A percentile compares a stretch with the other conserved stretches of the same genome.
Evolutionary conservation across 1,140 invertebrate genomes (phyloP).

Genomic region (Eriocheir sinensis): DNA sequence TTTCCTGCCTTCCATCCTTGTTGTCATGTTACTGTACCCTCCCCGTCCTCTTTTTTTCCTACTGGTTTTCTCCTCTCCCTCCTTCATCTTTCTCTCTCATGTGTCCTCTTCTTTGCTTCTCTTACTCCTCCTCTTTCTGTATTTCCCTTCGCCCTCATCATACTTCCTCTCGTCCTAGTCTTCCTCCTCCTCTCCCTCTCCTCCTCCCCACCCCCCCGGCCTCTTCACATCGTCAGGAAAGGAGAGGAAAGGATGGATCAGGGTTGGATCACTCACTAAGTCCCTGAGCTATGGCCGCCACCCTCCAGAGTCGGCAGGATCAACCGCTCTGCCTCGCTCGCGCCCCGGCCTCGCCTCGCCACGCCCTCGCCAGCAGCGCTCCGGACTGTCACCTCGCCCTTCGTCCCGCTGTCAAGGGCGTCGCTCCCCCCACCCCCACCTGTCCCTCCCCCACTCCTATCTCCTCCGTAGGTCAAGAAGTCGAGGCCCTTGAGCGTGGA

Average conservation of each 20-base stretch:
- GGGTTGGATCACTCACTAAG: background rate
- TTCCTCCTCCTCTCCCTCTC: background rate
- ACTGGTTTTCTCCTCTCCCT: background rate
- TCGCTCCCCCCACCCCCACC: background rate
- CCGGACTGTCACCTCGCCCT: background rate
- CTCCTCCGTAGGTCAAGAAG: background rate
- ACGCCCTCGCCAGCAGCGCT: background rate
- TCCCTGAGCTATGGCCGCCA: conserved; percentile 6
- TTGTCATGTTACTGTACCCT: background rate
- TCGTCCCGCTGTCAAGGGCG: background rate
- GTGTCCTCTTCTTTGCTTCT: background rate
- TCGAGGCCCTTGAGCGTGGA: background rate
- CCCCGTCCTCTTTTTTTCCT: background rate
- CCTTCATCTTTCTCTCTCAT: too few species aligned
- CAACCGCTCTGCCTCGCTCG: background rate
- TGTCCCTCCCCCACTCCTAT: background rate
- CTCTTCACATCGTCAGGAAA: background rate
- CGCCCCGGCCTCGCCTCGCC: background rate
- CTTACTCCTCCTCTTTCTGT: background rate
- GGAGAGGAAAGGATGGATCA: conserved; percentile 13
- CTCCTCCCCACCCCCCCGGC: background rate
- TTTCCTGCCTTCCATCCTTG: background rate
- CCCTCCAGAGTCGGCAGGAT: background rate
- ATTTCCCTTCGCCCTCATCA: background rate
- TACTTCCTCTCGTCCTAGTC: background rate